Base-by-base conservation (phyloP, 1,140 invertebrate genomes). In the Scaptodrosophila lebanonensis region DNA sequence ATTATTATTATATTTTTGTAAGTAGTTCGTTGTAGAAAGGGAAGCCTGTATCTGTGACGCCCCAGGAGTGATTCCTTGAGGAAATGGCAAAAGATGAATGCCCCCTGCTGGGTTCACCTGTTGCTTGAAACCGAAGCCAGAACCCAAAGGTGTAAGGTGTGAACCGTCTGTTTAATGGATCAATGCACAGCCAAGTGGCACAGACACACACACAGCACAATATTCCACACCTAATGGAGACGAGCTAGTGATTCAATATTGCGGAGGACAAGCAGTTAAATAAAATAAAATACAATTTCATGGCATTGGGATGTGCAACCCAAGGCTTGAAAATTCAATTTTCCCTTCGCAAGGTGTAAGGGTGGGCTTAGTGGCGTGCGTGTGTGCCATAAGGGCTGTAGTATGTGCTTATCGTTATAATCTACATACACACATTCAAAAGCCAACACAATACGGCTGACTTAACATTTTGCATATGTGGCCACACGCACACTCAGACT, bases 261-360 rank as follows among this genome's bases (percentile, higher is more conserved):
- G 30, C 33, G 53, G 38, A 13, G 29, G 27, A 27, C 30, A 53
- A 35, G 22, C 1, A 13, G 11, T 13, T 9, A 7, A 17, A 15
- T 8, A 30, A 1, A 40, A 32, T 40, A 20, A 15, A 22, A 15
- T 56, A 36, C 51, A 49, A 38, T 50, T 57, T 57, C 7, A 57
- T 39, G 44, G 25, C 49, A 39, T 49, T 15, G 29, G n/a, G n/a
- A n/a, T n/a, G n/a, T n/a, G n/a, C n/a, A n/a, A n/a, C n/a, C n/a
- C n/a, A n/a, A n/a, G n/a, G 30, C 25, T 56, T 49, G 44, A 57
- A 66, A 62, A 62, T 66, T 66, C 42, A 66, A 66, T 66, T 66
- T 40, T 27, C 33, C 29, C n/a, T n/a, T n/a, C 3, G 53, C 25
- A 43, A 51, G 40, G 32, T 58, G n/a, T 12, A 17, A 45, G 25